Evolutionary conservation across 53 echinoderm and acorn worm genomes (phyloP).

Genomic region (Luidia sarsii): DNA sequence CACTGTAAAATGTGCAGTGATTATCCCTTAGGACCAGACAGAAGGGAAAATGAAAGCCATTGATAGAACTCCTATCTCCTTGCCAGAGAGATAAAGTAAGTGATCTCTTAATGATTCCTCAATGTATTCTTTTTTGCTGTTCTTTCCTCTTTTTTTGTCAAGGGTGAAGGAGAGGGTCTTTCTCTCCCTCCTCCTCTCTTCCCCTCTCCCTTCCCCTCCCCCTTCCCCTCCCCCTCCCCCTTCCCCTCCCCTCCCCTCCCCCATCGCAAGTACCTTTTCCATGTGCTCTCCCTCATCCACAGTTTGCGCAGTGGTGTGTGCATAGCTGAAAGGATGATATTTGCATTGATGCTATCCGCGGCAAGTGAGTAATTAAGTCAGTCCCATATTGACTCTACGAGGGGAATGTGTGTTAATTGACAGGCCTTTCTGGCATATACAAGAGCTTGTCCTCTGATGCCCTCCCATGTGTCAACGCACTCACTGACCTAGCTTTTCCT

Average conservation of each 20-base stretch:
- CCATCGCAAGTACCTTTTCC: constrained; percentile 5
- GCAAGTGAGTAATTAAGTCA: constrained; percentile 56
- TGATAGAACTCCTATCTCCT: no score
- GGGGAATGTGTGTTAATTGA: constrained; percentile 53
- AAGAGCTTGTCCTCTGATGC: constrained; percentile 55
- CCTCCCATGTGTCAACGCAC: constrained; percentile 48
- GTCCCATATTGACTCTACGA: constrained; percentile 50
- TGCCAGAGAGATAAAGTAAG: neutral
- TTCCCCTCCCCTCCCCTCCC: neutral
- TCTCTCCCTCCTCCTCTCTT: neutral
- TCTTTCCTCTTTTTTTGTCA: no score
- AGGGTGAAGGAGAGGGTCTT: no score
- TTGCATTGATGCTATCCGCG: constrained; percentile 50
- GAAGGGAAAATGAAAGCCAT: no score
- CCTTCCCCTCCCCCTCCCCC: neutral
- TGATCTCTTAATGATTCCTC: neutral
- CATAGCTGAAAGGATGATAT: constrained; percentile 52
- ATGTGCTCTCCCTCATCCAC: constrained; percentile 16
- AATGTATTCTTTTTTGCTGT: no score
- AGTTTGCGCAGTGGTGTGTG: constrained; percentile 49
- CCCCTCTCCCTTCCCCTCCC: neutral
- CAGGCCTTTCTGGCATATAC: constrained; percentile 51
- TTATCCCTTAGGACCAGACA: no score
- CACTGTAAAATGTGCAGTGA: no score
- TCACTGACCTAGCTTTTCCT: constrained; percentile 56